Base-by-base conservation (phyloP, 2,113 vertebrate genomes). In the Crotalus helleri region DNA sequence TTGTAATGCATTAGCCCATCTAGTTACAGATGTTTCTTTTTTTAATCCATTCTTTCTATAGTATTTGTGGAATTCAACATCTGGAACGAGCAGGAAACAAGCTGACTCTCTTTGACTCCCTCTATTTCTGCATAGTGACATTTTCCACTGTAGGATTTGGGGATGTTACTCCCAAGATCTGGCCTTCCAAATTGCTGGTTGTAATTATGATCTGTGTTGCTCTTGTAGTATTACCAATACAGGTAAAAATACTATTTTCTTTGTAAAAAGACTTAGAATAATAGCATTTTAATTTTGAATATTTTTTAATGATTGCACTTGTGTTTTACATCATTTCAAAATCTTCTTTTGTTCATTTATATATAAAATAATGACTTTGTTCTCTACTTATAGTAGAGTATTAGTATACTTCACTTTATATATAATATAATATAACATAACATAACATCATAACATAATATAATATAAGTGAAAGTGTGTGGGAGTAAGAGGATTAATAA, bases 81-180 rank as follows among this genome's bases (percentile, higher is more conserved):
- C 97, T 98, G 95, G 98, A 98, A 95, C 97, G 98, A 94, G 98
- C 98, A 94, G 98, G 98, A 94, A 97, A 97, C 96, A 98, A 97
- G 95, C 90, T 98, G 96, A 98, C 97, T 94, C 97, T 98, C 91
- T 98, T 98, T 91, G 98, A 98, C 94, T 98, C 98, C 90, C 97
- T 98, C 90, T 98, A 98, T 96, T 98, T 98, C 98, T 98, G 98
- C 97, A 98, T 98, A 93, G 98, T 98, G 94, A 98, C 98, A 11
- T 98, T 98, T 96, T 98, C 98, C 57, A 98, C 98, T 51, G 98
- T 98, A 96, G 98, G 98, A 92, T 98, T 98, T 95, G 98, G 98
- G 51, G 98, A 98, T 94, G 98, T 98, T 92, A 98, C 98, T 33
- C 98, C 98, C 58, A 97, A 98, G 94, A 98, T 98, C 57, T 98